phyloP scores from a whole-genome alignment of 2,888 invertebrate genomes.

The Entomobrya multifasciata region DNA sequence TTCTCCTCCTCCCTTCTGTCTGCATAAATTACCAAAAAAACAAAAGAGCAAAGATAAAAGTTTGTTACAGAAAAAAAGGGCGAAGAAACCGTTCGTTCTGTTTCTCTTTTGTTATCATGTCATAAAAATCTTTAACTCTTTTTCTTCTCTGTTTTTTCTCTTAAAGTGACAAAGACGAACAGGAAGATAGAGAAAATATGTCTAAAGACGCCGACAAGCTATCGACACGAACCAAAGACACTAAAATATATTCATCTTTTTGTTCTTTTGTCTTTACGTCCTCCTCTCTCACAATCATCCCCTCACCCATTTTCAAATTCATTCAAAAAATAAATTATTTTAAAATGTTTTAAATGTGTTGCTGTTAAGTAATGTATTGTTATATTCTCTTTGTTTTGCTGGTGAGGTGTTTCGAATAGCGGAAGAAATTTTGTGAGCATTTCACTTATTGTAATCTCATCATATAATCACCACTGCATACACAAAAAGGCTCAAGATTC shows the following conservation, averaged over 20 bases:
- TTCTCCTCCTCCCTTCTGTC: not conserved
- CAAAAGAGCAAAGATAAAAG: too few species aligned
- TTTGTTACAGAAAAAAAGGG: too few species aligned
- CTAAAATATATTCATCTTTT: constrained; percentile 12
- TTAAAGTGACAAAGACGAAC: not conserved
- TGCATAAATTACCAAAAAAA: too few species aligned
- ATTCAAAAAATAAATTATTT: not conserved
- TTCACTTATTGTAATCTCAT: too few species aligned
- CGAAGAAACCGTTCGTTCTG: not conserved
- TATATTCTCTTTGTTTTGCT: constrained; percentile 21
- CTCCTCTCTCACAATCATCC: not conserved
- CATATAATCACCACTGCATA: not conserved
- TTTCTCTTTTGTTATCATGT: not conserved
- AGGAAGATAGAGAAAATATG: not conserved
- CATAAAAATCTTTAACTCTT: not conserved
- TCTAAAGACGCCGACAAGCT: constrained; percentile 12
- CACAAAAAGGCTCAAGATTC: too few species aligned
- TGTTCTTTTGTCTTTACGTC: not conserved
- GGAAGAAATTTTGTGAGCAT: not conserved
- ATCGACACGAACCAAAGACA: not conserved
- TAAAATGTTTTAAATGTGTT: not conserved
- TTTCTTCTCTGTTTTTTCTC: not conserved
- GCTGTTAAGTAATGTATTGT: not conserved
- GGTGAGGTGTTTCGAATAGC: not conserved
- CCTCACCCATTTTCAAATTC: not conserved